Percentiles rank a stretch among this genome's conserved stretches.
phyloP scores from a whole-genome alignment of 2,113 vertebrate species.

The Lepisosteus oculatus region DNA sequence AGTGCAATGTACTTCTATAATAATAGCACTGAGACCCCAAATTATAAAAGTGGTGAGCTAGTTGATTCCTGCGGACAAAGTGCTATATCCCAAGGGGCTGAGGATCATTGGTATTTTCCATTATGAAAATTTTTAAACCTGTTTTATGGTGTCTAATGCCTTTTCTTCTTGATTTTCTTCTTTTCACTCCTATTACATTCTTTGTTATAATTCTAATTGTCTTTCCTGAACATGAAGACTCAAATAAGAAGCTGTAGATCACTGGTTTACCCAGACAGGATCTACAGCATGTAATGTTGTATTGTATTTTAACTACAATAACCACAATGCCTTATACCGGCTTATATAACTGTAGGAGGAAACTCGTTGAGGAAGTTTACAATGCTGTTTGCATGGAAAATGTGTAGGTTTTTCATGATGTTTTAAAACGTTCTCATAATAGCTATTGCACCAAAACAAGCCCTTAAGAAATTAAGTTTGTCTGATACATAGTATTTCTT shows the following conservation, averaged over 20 bases:
- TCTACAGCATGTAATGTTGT: slow-evolving; percentile 43
- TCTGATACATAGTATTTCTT: too few relatives aligned
- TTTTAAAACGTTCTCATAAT: too few relatives aligned
- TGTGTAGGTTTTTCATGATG: too few relatives aligned
- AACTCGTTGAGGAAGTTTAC: too few relatives aligned
- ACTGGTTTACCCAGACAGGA: slow-evolving; percentile 34
- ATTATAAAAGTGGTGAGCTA: slow-evolving; percentile 28
- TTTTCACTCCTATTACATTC: slow-evolving; percentile 42
- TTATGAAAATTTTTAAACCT: slow-evolving; percentile 58
- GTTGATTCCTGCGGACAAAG: slow-evolving; percentile 36
- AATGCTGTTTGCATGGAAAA: too few relatives aligned
- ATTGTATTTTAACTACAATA: too few relatives aligned
- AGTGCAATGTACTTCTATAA: not conserved
- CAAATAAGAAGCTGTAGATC: slow-evolving; percentile 38
- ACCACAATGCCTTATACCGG: too few relatives aligned
- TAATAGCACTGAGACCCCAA: slow-evolving; percentile 3
- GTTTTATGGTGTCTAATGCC: slow-evolving; percentile 52
- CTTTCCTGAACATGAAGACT: slow-evolving; percentile 45
- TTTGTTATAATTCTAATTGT: slow-evolving; percentile 60
- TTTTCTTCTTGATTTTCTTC: slow-evolving; percentile 24
- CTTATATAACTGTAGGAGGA: too few relatives aligned
- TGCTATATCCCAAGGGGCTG: slow-evolving; percentile 31
- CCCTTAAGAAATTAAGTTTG: too few relatives aligned
- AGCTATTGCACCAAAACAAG: too few relatives aligned
- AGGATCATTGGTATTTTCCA: slow-evolving; percentile 49